Conservation (phyloP, 2,797 vertebrate genomes). For the Florisuga fusca region DNA sequence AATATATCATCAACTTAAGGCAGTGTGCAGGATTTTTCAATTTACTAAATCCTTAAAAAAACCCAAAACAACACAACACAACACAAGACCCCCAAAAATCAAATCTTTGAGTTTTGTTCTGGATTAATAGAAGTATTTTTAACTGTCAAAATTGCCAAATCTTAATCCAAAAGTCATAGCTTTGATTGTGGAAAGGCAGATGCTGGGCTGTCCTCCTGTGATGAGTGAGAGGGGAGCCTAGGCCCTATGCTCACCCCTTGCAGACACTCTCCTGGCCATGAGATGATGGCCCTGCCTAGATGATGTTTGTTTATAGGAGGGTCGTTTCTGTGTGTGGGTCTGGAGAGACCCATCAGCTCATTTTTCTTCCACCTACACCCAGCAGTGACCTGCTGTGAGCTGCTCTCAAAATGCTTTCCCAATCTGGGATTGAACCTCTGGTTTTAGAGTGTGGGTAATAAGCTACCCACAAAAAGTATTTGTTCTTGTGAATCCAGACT, state of each 20-base stretch:
- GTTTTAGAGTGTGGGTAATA: not conserved
- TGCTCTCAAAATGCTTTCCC: not conserved
- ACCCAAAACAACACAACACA: too few relatives aligned
- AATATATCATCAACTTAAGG: slow-evolving; percentile 19
- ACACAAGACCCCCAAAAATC: not conserved
- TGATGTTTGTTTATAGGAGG: not conserved
- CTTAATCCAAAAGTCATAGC: not conserved
- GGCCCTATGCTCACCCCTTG: not conserved
- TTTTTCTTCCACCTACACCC: not conserved
- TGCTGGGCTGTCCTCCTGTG: not conserved
- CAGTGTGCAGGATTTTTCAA: not conserved
- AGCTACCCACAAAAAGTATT: slow-evolving; percentile 21
- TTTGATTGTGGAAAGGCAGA: not conserved
- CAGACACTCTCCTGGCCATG: not conserved
- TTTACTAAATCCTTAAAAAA: not conserved
- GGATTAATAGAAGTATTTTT: not conserved
- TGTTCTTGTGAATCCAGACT: not conserved
- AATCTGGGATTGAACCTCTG: slow-evolving; percentile 20
- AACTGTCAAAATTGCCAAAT: not conserved
- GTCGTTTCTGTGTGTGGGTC: not conserved
- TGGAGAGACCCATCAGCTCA: not conserved
- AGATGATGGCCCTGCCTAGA: not conserved
- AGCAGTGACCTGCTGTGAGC: not conserved
- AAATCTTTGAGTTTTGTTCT: not conserved
- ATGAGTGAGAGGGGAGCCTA: accelerated